Base-by-base conservation (phyloP, 2,113 vertebrate genomes). In the Ctenodactylus gundi region DNA sequence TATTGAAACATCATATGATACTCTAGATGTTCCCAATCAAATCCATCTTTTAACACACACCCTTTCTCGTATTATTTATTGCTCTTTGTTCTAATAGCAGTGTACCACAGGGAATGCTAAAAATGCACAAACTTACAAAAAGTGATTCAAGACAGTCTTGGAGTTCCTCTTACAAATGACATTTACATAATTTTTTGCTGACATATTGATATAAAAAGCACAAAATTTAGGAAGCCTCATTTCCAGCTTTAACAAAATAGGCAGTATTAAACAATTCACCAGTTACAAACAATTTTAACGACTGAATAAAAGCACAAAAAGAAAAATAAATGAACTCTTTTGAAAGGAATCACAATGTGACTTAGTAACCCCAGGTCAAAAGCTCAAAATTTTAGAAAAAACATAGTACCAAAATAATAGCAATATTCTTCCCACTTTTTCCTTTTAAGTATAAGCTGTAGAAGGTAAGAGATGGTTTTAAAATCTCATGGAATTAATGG, bases 241-340 rank as follows among this genome's bases (percentile, higher is more conserved):
- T 80, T 80, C 5, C 15, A 90, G 6, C 2, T 94, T 89, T 80
- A 87, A 68, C 7, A 85, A 4, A 36, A 4, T 80, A 6, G 2
- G 31, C 68, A 86, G 0, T 41, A 58, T 68, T 51, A 34, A 27
- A 34, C 17, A 58, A 58, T 36, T 83, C 21, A 58, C 2, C 44
- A 20, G 83, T 62, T 92, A 68, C 89, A 36, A 58, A 68, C 0
- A 77, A 91, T 7, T 95, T 64, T 55, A 72, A 41, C 17, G 13
- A 3, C 34, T 80, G 20, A 25, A 44, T 62, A 29, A 85, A 84
- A 87, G n/a, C 11, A 46, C 6, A 55, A 94, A 83, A 31, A 73
- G 15, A 57, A 44, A 53, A 81, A 21, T 60, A 55, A 7, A 46
- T 65, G 13, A 80, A 70, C 5, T 72, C 14, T 65, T n/a, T 82